Evolutionary conservation across 2,797 vertebrate species (phyloP).

Genomic region (Hippoglossus hippoglossus): DNA sequence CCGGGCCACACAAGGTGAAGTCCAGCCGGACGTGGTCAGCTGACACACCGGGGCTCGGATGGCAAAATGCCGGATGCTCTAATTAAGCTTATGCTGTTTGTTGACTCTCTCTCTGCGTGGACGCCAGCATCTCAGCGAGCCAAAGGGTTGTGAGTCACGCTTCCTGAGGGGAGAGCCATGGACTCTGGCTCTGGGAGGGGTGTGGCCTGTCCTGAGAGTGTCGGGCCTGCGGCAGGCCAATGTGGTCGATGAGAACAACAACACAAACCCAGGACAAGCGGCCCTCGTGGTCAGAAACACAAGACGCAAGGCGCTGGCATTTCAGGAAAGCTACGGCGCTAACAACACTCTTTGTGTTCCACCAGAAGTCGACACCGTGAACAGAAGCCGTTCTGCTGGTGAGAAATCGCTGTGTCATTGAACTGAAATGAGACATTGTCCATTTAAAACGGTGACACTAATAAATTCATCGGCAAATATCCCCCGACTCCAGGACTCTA

Average conservation of each 20-base stretch:
- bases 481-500: conserved; percentile 51
- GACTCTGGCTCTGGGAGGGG: conserved; percentile 57
- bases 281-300: conserved; percentile 45
- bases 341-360: conserved; percentile 61
- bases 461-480: conserved; percentile 66
- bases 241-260: conserved; percentile 64
- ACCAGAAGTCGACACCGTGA: conserved; percentile 53
- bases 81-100: conserved; percentile 83
- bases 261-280: conserved; percentile 45
- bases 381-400: conserved; percentile 43
- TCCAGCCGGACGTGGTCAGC: conserved; percentile 56
- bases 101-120: conserved; percentile 74
- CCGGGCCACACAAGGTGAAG: conserved; percentile 51
- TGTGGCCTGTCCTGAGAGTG: conserved; percentile 33
- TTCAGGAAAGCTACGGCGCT: conserved; percentile 59
- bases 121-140: conserved; percentile 66
- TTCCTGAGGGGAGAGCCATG: conserved; percentile 71
- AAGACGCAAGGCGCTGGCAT: conserved; percentile 63
- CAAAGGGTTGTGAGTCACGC: conserved; percentile 78
- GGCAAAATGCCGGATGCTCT: conserved; percentile 67
- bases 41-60: conserved; percentile 66
- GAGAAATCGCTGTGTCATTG: conserved; percentile 62
- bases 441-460: conserved; percentile 68
- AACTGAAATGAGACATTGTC: conserved; percentile 63
- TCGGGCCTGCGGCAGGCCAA: conserved; percentile 48